Evolutionary conservation across 2,113 vertebrate genomes (phyloP).

Genomic region (Anoplopoma fimbria): DNA sequence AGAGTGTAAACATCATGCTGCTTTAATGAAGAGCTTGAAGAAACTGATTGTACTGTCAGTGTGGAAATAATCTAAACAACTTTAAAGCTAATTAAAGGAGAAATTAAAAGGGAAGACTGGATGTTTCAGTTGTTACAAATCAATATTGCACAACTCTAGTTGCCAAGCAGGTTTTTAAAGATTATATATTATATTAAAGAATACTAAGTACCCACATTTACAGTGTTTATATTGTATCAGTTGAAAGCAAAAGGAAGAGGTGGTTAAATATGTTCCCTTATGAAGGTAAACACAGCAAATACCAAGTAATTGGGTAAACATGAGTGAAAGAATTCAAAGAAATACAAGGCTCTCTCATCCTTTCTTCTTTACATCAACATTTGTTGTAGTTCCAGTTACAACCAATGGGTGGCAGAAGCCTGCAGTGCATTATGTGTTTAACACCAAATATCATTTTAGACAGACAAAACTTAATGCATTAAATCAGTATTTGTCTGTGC

Average conservation of each 20-base stretch:
- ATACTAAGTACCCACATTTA: neutral
- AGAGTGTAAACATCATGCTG: neutral
- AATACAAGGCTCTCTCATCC: neutral
- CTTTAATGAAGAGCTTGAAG: neutral
- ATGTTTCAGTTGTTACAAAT: neutral
- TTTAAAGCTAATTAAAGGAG: neutral
- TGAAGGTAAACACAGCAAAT: neutral
- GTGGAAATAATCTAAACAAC: too few relatives aligned
- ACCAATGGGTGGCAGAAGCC: slow-evolving; percentile 37
- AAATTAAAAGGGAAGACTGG: neutral
- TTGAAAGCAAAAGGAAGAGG: neutral
- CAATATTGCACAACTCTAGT: neutral
- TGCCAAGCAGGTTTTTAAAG: neutral
- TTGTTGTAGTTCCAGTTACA: slow-evolving; percentile 4
- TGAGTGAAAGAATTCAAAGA: neutral
- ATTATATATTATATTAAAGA: neutral
- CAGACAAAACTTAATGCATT: neutral
- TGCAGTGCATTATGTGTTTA: neutral
- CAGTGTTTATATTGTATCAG: neutral
- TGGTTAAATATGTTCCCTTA: neutral
- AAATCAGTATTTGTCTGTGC: neutral
- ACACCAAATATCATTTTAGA: neutral
- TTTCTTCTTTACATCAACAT: neutral
- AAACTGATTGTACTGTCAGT: neutral
- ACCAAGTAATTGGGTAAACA: neutral